Base-by-base conservation (phyloP, 2,113 vertebrate species). In the Tupaia chinensis region DNA sequence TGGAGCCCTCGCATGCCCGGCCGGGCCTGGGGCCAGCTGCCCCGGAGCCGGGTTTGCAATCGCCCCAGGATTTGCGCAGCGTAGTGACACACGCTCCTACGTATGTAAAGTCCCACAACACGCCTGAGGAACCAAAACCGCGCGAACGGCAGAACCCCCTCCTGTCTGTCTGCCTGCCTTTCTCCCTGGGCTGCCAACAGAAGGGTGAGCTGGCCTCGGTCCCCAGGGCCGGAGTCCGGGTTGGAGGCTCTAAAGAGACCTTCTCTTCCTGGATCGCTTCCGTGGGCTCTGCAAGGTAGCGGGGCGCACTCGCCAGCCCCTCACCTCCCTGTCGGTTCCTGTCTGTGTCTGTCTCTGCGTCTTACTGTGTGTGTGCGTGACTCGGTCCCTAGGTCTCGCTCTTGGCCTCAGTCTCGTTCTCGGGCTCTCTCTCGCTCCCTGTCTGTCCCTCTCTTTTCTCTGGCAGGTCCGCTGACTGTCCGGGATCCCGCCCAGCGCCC, bases 21-120 rank as follows among this genome's bases (percentile, higher is more conserved):
- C 66, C 54, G 54, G 96, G 95, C 93, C 0, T 14, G 44, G 86
- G 22, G 95, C 92, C 95, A 96, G 72, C 32, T 61, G 91, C 77
- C 89, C 66, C 7, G 63, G 56, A 95, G 66, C 88, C 32, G 19
- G 17, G 93, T 87, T 92, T 69, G 91, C 80, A 54, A 13, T 87
- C 19, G 76, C n/a, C 77, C 84, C 91, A 22, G 89, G 86, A 65
- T 93, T 77, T 85, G 97, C 78, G 32, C 73, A 7, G 56, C 23
- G 93, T 17, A 72, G 77, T 53, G 93, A 84, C 93, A 74, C 85
- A 32, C 2, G 78, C 94, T 89, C 68, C 76, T 92, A 56, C 85
- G 93, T 76, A 84, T 63, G 68, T 9, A 53, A 84, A 94, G 91
- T 88, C 63, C 66, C 91, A 80, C 23, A 74, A n/a, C 95, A 25